Conservation (phyloP, 92 coral and sea anemone genomes). For the Umimayanthus chanpuru region DNA sequence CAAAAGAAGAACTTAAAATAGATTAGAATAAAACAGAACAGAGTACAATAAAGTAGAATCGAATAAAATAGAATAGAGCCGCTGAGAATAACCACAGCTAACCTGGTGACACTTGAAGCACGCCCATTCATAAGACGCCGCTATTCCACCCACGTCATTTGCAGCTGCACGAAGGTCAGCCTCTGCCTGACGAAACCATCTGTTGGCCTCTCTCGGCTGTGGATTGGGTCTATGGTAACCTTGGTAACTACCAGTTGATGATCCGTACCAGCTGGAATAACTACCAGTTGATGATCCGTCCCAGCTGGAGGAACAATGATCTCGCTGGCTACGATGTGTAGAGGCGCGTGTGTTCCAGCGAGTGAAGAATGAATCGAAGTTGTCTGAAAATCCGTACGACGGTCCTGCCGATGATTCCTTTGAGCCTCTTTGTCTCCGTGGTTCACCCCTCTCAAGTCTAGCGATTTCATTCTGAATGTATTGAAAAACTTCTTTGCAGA, state of each 20-base stretch:
- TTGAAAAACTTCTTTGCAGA: slow-evolving; percentile 72
- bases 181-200: slow-evolving; percentile 81
- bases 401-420: not conserved
- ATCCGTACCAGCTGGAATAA: slow-evolving; percentile 43
- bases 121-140: slow-evolving; percentile 67
- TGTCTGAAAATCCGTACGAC: not conserved
- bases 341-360: slow-evolving; percentile 55
- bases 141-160: slow-evolving; percentile 34
- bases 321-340: slow-evolving; percentile 37
- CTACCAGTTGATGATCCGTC: slow-evolving; percentile 21
- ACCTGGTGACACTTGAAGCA: slow-evolving; percentile 90
- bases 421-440: not conserved
- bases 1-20: not conserved
- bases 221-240: slow-evolving; percentile 55
- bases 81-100: not conserved
- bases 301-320: slow-evolving; percentile 36
- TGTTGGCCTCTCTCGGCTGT: slow-evolving; percentile 74
- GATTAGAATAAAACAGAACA: not conserved
- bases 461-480: slow-evolving; percentile 63
- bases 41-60: too few species aligned
- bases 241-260: slow-evolving; percentile 13
- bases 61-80: not conserved
- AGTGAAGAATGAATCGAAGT: slow-evolving; percentile 44
- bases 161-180: slow-evolving; percentile 67
- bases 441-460: slow-evolving; percentile 57